Evolutionary conservation across 2,113 vertebrate species (phyloP).

Genomic region (Nyctereutes procyonoides): DNA sequence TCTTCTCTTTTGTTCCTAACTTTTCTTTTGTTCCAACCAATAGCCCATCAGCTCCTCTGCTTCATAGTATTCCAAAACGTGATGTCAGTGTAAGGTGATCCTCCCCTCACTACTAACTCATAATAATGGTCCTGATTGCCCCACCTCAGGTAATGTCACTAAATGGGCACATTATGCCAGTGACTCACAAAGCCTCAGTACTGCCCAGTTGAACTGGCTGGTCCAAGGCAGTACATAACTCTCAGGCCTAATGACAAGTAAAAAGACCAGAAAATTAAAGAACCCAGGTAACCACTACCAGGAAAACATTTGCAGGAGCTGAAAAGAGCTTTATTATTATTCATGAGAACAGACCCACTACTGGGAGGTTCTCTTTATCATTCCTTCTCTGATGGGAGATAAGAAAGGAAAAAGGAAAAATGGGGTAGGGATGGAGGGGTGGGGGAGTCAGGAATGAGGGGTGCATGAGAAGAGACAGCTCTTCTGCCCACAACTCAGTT

Average conservation of each 20-base stretch:
- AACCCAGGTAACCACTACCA: neutral
- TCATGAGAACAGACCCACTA: neutral
- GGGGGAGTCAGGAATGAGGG: no score
- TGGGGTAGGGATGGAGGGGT: accelerated
- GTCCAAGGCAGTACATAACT: neutral
- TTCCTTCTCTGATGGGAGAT: neutral
- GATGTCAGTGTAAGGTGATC: neutral
- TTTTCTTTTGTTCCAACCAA: neutral
- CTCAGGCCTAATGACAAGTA: neutral
- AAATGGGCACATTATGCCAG: accelerated
- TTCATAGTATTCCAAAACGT: neutral
- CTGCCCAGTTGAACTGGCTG: neutral
- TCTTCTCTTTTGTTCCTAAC: neutral
- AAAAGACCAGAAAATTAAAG: neutral
- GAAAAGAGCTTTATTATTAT: neutral
- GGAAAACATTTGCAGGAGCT: neutral
- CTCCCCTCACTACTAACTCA: neutral
- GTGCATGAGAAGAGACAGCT: neutral
- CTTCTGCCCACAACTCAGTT: neutral
- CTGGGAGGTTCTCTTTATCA: neutral
- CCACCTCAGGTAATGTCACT: neutral
- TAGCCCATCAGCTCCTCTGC: neutral
- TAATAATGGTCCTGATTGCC: no score
- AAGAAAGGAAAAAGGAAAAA: neutral
- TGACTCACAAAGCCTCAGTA: neutral